A percentile compares a stretch with the other conserved stretches of the same genome.
phyloP scores from a whole-genome alignment of 2,888 invertebrate genomes.

The Arenicola marina region DNA sequence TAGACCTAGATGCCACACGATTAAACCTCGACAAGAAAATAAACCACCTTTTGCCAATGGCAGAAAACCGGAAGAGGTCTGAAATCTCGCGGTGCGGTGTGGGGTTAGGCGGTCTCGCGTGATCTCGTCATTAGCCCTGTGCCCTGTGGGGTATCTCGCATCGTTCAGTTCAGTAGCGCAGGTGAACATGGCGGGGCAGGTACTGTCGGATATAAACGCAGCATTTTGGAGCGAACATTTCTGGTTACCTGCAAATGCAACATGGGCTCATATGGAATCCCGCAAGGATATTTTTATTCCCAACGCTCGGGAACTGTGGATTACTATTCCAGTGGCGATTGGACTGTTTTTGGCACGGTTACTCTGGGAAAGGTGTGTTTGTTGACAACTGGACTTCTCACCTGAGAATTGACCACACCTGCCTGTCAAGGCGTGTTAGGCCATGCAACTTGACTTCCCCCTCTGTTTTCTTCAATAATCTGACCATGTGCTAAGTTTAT shows the following conservation, averaged over 20 bases:
- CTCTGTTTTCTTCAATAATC: no score
- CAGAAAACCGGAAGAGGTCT: constrained; percentile 2
- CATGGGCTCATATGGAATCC: constrained; percentile 28
- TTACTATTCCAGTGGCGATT: constrained; percentile 29
- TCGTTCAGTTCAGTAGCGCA: no score
- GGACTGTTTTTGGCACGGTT: constrained; percentile 29
- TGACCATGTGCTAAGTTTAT: no score
- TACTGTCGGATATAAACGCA: constrained; percentile 12
- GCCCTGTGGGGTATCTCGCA: no score
- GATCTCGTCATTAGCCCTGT: background rate
- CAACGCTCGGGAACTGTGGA: constrained; percentile 27
- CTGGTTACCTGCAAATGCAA: constrained; percentile 34
- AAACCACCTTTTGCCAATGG: background rate
- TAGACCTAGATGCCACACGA: background rate
- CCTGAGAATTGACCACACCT: no score
- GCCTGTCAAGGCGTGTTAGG: no score
- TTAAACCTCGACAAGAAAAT: background rate
- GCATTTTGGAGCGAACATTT: constrained; percentile 31
- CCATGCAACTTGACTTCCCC: no score
- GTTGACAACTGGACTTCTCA: no score
- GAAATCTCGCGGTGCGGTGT: background rate
- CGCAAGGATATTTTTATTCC: constrained; percentile 23
- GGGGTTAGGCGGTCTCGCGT: background rate
- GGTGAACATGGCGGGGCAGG: background rate
- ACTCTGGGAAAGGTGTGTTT: constrained; percentile 33